Evolutionary conservation across 1,140 invertebrate species (phyloP).

Genomic region (Alviniconcha marisindica): DNA sequence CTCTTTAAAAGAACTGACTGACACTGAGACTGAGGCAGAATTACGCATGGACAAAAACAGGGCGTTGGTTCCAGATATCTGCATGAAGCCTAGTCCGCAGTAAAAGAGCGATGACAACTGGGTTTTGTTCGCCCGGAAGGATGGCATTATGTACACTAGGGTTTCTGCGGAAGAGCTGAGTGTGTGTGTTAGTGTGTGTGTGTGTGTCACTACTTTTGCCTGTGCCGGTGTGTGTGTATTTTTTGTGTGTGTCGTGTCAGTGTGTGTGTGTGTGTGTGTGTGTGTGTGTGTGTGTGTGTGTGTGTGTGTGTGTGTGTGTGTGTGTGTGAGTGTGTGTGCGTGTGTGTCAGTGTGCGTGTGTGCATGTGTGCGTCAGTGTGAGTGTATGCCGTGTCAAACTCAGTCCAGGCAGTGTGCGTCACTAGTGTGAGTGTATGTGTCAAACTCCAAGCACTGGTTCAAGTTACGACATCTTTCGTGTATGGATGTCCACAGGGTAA

Average conservation of each 20-base stretch:
- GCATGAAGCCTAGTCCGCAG: background rate
- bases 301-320: conserved; percentile 65
- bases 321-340: conserved; percentile 68
- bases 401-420: too few species aligned
- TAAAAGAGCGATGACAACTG: too few species aligned
- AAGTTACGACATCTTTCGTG: background rate
- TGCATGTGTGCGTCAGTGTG: conserved; percentile 34
- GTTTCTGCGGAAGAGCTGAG: background rate
- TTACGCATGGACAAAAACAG: too few species aligned
- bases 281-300: conserved; percentile 65
- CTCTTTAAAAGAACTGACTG: too few species aligned
- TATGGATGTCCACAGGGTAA: background rate
- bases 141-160: too few species aligned
- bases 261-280: conserved; percentile 56
- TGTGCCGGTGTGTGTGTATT: conserved; percentile 46
- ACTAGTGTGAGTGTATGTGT: background rate
- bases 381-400: background rate
- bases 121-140: too few species aligned
- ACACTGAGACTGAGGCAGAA: too few species aligned
- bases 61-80: too few species aligned
- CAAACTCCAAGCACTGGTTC: background rate
- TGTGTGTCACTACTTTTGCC: background rate
- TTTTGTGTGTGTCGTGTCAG: background rate
- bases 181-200: background rate
- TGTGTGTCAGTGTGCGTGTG: conserved; percentile 67